These are phyloP conservation scores for Apolygus lucorum DNA, from an alignment of 1,140 invertebrate species.

Conservation along the genomic window DNA sequence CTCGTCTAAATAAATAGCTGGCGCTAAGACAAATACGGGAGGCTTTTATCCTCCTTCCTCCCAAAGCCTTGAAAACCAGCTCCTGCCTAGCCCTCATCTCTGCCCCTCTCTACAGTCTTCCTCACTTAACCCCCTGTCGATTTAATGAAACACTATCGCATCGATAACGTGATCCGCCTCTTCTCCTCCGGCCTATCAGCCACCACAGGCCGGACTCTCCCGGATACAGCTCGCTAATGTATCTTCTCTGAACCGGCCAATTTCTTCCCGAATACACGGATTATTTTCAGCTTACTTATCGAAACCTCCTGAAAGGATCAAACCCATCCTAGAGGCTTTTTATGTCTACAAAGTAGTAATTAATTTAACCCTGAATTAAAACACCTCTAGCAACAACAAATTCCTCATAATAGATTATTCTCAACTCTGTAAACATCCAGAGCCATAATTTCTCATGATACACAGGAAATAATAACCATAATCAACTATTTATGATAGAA, in stretches of 20 bases:
- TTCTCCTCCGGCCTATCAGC: neutral
- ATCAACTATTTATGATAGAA: too few species aligned
- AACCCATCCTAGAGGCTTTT: too few species aligned
- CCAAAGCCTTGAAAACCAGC: neutral
- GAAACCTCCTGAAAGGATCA: too few species aligned
- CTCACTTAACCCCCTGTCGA: constrained; percentile 6
- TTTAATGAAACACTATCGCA: constrained; percentile 13
- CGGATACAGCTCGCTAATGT: neutral
- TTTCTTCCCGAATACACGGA: neutral
- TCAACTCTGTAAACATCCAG: too few species aligned
- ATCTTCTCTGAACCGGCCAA: neutral
- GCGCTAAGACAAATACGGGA: constrained; percentile 15
- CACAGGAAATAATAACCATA: too few species aligned
- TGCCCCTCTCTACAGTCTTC: too few species aligned
- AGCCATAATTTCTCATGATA: too few species aligned
- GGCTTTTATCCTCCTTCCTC: constrained; percentile 11
- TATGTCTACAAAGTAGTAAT: too few species aligned
- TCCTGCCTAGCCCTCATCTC: neutral
- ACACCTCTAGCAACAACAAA: too few species aligned
- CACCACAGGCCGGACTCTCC: neutral
- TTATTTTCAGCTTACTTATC: neutral
- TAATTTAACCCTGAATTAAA: too few species aligned
- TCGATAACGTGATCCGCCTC: constrained; percentile 6
- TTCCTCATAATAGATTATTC: too few species aligned
- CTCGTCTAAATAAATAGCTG: constrained; percentile 8